Base-by-base conservation (phyloP, 2,888 invertebrate genomes). In the Lutraria lutraria region DNA sequence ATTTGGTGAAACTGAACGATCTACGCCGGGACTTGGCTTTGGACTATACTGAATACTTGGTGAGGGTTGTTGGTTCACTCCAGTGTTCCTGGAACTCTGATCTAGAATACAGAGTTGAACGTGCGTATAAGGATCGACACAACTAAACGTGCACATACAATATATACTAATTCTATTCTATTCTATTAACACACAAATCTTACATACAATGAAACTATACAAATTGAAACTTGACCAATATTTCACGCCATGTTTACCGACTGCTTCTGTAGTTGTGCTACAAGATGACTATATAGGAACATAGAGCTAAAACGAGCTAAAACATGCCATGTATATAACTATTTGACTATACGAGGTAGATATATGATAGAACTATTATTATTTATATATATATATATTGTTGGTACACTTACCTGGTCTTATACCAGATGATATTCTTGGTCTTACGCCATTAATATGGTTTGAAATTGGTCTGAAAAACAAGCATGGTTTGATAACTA, bases 41-140 rank as follows among this genome's bases (percentile, higher is more conserved):
- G 79, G 87, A 43, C 83, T 87, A 43, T 87, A 87, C 56, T 82
- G 82, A 6, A 83, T 83, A 13, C 72, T 25, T 56, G 85, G 13
- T 15, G 29, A 12, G 0, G 13, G 85, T 19, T 29, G 79, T 25
- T 25, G 0, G 43, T 52, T 21, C 13, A 21, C 56, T 34, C 63
- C 25, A 34, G 6, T 13, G 15, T 8, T 25, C 29, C 16, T 72
- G 15, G n/a, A 25, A 68, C 53, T 31, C 53, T 79, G 85, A 76
- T 85, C 85, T 85, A 85, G 34, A 85, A 85, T 76, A 15, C 72
- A 79, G 60, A 83, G 83, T 83, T 63, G 15, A 25, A n/a, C 31
- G 76, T 34, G 76, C 76, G 31, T 34, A 34, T 34, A 34, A 25
- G 4, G n/a, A n/a, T n/a, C n/a, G 34, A 76, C 4, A 52, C 53